A percentile compares a stretch with the other conserved stretches of the same genome.
phyloP scores from a whole-genome alignment of 2,888 invertebrate genomes.

The Dexiosoma caninum region DNA sequence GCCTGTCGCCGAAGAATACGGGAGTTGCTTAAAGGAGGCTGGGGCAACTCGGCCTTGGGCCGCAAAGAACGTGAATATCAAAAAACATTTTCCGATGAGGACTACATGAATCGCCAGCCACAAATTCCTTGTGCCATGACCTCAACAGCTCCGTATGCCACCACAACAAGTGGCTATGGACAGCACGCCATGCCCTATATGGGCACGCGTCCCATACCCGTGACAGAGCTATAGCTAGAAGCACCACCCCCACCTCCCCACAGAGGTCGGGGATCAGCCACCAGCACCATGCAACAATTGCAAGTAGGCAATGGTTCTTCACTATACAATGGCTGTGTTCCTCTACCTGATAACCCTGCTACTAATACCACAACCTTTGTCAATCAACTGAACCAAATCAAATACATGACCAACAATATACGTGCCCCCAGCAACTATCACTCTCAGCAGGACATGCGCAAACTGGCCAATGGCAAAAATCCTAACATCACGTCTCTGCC shows the following conservation, averaged over 20 bases:
- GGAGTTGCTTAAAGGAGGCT: slow-evolving; percentile 85
- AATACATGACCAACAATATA: slow-evolving; percentile 75
- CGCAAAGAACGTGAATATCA: slow-evolving; percentile 93
- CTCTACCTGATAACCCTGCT: slow-evolving; percentile 69
- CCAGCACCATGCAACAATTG: slow-evolving; percentile 73
- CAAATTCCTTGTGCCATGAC: slow-evolving; percentile 74
- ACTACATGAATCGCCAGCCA: slow-evolving; percentile 80
- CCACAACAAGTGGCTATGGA: slow-evolving; percentile 69
- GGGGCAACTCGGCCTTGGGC: slow-evolving; percentile 76
- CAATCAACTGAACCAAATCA: slow-evolving; percentile 76
- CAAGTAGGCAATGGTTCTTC: slow-evolving; percentile 73
- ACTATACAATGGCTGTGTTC: slow-evolving; percentile 65
- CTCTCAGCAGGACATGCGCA: slow-evolving; percentile 73
- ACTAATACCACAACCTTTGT: slow-evolving; percentile 73
- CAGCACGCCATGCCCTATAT: slow-evolving; percentile 79
- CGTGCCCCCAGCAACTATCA: slow-evolving; percentile 64
- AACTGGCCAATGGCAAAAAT: slow-evolving; percentile 70
- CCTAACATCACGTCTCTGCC: slow-evolving; percentile 67
- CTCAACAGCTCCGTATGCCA: slow-evolving; percentile 69
- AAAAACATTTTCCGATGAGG: slow-evolving; percentile 92
- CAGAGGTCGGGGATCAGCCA: slow-evolving; percentile 78
- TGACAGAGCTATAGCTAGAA: slow-evolving; percentile 97
- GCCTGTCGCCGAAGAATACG: slow-evolving; percentile 88
- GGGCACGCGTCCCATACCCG: slow-evolving; percentile 85
- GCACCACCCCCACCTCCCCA: slow-evolving; percentile 89